Base-by-base conservation (phyloP, 2,113 vertebrate genomes). In the Anoplopoma fimbria region DNA sequence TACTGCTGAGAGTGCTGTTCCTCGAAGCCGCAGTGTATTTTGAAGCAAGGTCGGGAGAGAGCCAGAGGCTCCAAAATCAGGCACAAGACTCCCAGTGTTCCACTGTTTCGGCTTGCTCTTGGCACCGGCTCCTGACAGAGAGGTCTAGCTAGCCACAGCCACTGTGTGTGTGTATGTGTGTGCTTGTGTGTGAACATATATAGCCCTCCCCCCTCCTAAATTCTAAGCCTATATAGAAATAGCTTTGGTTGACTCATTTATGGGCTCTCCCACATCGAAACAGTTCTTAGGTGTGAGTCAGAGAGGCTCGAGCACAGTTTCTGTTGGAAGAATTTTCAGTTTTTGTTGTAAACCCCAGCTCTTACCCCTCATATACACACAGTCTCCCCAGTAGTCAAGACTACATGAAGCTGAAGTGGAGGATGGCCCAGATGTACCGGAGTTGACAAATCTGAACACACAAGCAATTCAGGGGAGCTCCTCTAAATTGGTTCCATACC, bases 1-100 rank as follows among this genome's bases (percentile, higher is more conserved):
- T 78, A 92, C 89, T 96, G 95, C 95, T 96, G 95, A 96, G 95
- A 94, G 91, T 92, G 94, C 94, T 94, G 92, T 95, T 96, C 94
- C 92, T 92, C 71, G 86, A 95, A 94, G 95, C 95, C 93, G 40
- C 94, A 95, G 93, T 95, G 93, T 95, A 95, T 96, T 95, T 95
- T 94, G 89, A 94, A 95, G 92, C 94, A 84, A 95, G 94, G 91
- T 94, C 87, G 94, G 89, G 87, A 89, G 85, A 91, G 91, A 92
- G 92, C 91, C 90, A 92, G 89, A 88, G 93, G 85, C 90, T 94
- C 93, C 92, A 91, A 91, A 93, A 91, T 87, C 90, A 91, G 92
- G 92, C 93, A 94, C 93, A 94, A 93, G 92, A 88, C 91, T 93
- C 91, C 84, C 91, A 91, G 88, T 93, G 91, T 94, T 94, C 88